A percentile compares a stretch with the other conserved stretches of the same genome.
These are phyloP conservation scores for Azemiops feae DNA, from an alignment of 2,113 vertebrate species.

Conservation along the genomic window DNA sequence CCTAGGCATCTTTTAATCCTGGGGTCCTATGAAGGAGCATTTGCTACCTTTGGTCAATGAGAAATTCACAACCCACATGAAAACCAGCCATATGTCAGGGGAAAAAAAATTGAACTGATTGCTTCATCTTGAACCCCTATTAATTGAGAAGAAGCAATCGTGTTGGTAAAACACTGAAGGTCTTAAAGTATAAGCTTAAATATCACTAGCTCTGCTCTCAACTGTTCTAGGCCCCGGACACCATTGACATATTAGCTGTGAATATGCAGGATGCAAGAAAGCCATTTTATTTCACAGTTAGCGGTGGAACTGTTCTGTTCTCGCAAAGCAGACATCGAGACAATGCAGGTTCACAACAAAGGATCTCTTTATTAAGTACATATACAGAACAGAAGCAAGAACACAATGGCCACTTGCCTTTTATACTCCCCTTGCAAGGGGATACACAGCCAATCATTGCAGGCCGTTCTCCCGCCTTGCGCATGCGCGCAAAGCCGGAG, in stretches of 20 bases:
- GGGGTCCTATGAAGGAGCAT: neutral
- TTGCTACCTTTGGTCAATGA: neutral
- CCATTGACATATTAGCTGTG: too few species aligned
- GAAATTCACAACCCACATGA: conserved; percentile 16
- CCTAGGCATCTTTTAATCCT: neutral
- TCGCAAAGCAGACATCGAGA: too few species aligned
- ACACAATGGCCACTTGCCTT: too few species aligned
- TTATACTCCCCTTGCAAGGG: too few species aligned
- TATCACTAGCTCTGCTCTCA: neutral
- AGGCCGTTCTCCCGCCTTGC: too few species aligned
- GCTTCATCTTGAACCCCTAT: conserved; percentile 7
- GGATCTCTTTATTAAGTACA: too few species aligned
- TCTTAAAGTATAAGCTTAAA: neutral
- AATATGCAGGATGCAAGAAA: neutral
- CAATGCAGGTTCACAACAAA: too few species aligned
- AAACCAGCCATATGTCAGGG: neutral
- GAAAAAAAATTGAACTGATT: conserved; percentile 35
- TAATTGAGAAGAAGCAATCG: neutral
- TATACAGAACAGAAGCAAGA: too few species aligned
- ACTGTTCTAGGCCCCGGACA: neutral
- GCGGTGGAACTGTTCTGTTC: too few species aligned
- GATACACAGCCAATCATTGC: too few species aligned
- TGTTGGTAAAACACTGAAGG: neutral
- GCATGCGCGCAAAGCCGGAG: too few species aligned
- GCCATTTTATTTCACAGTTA: neutral